Evolutionary conservation across 1,140 invertebrate species (phyloP).

Genomic region (Zeugodacus cucurbitae): DNA sequence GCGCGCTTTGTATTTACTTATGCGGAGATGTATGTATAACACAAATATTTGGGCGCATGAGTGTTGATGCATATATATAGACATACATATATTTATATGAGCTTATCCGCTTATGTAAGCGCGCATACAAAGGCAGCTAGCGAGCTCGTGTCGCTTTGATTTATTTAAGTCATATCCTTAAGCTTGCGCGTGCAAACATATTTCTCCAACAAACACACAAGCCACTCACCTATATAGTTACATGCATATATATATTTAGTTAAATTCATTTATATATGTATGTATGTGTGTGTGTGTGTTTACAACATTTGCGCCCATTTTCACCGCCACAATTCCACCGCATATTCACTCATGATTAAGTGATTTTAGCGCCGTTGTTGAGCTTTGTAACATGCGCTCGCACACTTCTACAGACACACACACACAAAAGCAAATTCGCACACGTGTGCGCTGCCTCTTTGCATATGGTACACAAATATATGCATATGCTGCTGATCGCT

Average conservation of each 20-base stretch:
- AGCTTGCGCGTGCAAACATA: background rate
- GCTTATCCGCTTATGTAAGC: background rate
- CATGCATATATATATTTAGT: background rate
- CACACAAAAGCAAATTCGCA: background rate
- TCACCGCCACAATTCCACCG: background rate
- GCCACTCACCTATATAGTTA: background rate
- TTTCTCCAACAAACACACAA: background rate
- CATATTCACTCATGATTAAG: conserved; percentile 36
- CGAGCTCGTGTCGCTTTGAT: background rate
- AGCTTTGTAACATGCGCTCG: background rate
- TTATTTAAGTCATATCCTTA: conserved; percentile 31
- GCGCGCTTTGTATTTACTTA: background rate
- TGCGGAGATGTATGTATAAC: background rate
- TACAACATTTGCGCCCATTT: background rate
- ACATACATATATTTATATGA: background rate
- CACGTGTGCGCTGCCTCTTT: background rate
- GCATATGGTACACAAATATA: background rate
- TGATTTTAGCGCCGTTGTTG: conserved; percentile 21
- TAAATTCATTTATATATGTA: no score
- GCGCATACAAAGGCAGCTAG: background rate
- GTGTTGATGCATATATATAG: background rate
- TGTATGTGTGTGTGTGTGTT: no score
- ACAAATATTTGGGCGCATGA: background rate
- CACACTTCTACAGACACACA: background rate
- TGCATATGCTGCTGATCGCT: background rate